A percentile compares a stretch with the other conserved stretches of the same genome.
These are phyloP conservation scores for Trypoxylon attenuatum DNA, from an alignment of 2,888 invertebrate genomes.

Conservation along the genomic window DNA sequence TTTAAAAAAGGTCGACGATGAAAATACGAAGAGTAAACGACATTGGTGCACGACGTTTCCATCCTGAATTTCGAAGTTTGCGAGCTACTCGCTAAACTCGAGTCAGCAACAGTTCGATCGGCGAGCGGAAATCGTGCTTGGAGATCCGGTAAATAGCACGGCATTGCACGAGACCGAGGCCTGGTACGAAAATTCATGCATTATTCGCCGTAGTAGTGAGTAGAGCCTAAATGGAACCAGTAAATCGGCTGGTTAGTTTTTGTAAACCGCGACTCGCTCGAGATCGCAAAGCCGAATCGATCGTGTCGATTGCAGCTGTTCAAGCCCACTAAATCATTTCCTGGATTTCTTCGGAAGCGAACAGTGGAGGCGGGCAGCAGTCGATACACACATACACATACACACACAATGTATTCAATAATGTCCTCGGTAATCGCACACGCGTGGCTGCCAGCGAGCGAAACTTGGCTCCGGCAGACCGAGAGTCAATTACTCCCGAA, in stretches of 20 bases:
- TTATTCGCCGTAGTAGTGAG: not conserved
- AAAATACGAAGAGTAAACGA: slow-evolving; percentile 11
- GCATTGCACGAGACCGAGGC: not conserved
- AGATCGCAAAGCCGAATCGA: slow-evolving; percentile 5
- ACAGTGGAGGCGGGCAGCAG: not conserved
- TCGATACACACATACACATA: too few species aligned
- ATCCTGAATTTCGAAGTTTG: slow-evolving; percentile 17
- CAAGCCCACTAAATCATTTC: not conserved
- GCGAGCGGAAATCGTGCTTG: slow-evolving; percentile 26
- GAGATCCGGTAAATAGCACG: slow-evolving; percentile 5
- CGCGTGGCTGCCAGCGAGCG: not conserved
- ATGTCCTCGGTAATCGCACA: not conserved
- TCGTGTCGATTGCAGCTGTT: too few species aligned
- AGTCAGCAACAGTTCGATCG: slow-evolving; percentile 25
- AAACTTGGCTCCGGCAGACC: not conserved
- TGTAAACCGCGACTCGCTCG: not conserved
- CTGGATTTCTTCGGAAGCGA: not conserved
- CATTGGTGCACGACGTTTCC: slow-evolving; percentile 41
- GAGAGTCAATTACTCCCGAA: slow-evolving; percentile 30
- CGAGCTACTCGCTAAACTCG: slow-evolving; percentile 28
- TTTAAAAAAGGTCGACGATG: too few species aligned
- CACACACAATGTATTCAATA: too few species aligned
- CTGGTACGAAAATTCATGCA: slow-evolving; percentile 10
- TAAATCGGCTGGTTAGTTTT: slow-evolving; percentile 16
- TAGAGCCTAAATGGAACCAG: slow-evolving; percentile 11